Evolutionary conservation across 2,888 invertebrate species (phyloP).

Genomic region (Tinea semifulvella): DNA sequence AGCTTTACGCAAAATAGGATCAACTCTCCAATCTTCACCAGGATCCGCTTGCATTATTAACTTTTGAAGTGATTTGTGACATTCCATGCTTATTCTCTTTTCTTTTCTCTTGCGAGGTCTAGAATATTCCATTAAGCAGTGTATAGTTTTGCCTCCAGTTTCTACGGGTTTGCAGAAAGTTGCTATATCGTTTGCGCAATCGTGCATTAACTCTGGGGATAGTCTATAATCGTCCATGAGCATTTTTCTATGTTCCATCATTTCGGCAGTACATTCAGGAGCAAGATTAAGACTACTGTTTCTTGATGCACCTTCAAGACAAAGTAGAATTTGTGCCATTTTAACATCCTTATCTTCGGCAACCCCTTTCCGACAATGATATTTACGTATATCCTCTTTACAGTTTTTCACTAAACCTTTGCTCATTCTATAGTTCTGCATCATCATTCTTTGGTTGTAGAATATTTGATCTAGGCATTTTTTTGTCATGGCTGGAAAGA

Average conservation of each 20-base stretch:
- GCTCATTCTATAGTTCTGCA: slow-evolving; percentile 90
- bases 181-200: slow-evolving; percentile 86
- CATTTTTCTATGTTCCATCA: slow-evolving; percentile 89
- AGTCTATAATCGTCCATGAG: slow-evolving; percentile 93
- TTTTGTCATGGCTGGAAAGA: slow-evolving; percentile 61
- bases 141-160: slow-evolving; percentile 88
- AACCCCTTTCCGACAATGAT: slow-evolving; percentile 85
- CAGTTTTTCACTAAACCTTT: slow-evolving; percentile 90
- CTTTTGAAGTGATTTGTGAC: slow-evolving; percentile 81
- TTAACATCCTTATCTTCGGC: slow-evolving; percentile 85
- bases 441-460: slow-evolving; percentile 86
- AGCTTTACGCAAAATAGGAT: slow-evolving; percentile 86
- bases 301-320: slow-evolving; percentile 82
- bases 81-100: slow-evolving; percentile 72
- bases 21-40: slow-evolving; percentile 96
- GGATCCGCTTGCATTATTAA: slow-evolving; percentile 88
- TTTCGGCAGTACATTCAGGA: slow-evolving; percentile 85
- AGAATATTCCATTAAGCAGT: slow-evolving; percentile 93
- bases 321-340: slow-evolving; percentile 89
- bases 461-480: slow-evolving; percentile 85
- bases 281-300: slow-evolving; percentile 78
- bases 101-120: slow-evolving; percentile 71
- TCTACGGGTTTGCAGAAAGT: slow-evolving; percentile 78
- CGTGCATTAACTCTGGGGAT: slow-evolving; percentile 90
- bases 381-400: slow-evolving; percentile 85